These are phyloP conservation scores for Gordius sp. DNA, from an alignment of 2,888 invertebrate species.

Conservation along the genomic window DNA sequence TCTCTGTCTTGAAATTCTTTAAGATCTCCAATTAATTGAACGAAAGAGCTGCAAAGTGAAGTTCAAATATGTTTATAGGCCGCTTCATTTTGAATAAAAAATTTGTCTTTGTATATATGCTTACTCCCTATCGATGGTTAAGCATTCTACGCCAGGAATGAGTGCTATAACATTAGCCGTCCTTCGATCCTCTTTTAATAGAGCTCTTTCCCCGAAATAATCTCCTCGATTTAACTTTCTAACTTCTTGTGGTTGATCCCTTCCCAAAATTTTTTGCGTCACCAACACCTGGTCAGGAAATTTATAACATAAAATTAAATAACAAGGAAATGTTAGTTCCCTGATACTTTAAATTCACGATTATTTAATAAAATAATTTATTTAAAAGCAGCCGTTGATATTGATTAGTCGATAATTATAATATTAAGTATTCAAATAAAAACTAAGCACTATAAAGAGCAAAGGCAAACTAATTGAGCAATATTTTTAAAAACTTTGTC, in stretches of 20 bases:
- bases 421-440: too few relatives aligned
- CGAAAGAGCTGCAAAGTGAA: constrained; percentile 36
- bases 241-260: constrained; percentile 38
- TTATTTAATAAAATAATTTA: too few relatives aligned
- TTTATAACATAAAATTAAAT: too few relatives aligned
- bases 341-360: too few relatives aligned
- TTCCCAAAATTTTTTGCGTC: constrained; percentile 28
- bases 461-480: too few relatives aligned
- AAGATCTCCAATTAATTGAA: constrained; percentile 53
- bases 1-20: constrained; percentile 46
- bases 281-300: constrained; percentile 27
- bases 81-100: not conserved
- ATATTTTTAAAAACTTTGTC: too few relatives aligned
- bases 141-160: constrained; percentile 51
- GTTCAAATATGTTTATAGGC: not conserved
- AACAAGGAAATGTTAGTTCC: too few relatives aligned
- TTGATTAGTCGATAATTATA: too few relatives aligned
- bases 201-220: constrained; percentile 64
- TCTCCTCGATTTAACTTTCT: constrained; percentile 46
- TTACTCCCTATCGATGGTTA: constrained; percentile 56
- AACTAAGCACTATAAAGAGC: too few relatives aligned
- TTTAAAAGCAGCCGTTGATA: too few relatives aligned
- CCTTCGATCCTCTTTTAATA: constrained; percentile 44
- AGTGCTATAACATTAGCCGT: constrained; percentile 69
- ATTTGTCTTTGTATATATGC: constrained; percentile 23